These are phyloP conservation scores for Drosophila sechellia DNA, from an alignment of 1,140 invertebrate species.

Conservation along the genomic window DNA sequence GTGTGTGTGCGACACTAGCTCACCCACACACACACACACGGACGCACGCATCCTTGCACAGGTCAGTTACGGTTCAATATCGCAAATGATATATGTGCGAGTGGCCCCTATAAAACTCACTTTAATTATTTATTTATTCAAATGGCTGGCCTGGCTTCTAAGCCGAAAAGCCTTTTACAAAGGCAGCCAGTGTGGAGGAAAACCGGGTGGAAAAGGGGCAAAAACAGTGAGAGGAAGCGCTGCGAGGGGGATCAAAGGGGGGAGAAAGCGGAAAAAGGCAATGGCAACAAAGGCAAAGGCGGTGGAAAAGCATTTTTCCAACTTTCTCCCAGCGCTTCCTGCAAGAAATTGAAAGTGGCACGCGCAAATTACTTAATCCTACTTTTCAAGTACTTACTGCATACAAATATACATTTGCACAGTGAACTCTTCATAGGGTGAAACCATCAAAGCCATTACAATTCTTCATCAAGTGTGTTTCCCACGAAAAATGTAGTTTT, in stretches of 20 bases:
- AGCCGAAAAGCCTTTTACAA: constrained; percentile 50
- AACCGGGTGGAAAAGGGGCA: background rate
- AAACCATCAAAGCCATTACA: background rate
- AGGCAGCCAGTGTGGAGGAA: constrained; percentile 5
- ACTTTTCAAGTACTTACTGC: constrained; percentile 72
- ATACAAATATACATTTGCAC: constrained; percentile 3
- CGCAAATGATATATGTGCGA: constrained; percentile 2
- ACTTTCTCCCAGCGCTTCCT: constrained; percentile 21
- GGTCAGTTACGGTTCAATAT: constrained; percentile 37
- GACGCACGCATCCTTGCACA: background rate
- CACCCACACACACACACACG: background rate
- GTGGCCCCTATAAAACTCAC: constrained; percentile 28
- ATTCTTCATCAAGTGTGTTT: no score
- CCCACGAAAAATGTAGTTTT: no score
- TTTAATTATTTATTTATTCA: constrained; percentile 79
- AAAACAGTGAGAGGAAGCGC: background rate
- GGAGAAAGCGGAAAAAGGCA: constrained; percentile 11
- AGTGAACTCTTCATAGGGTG: background rate
- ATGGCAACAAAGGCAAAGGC: constrained; percentile 7
- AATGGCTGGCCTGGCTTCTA: constrained; percentile 48
- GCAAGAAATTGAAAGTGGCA: constrained; percentile 70
- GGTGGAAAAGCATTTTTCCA: constrained; percentile 17
- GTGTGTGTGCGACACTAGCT: background rate
- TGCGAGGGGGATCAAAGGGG: no score
- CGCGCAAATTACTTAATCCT: constrained; percentile 81